Evolutionary conservation across 1,140 invertebrate species (phyloP).

Genomic region (Zaprionus camerounensis): DNA sequence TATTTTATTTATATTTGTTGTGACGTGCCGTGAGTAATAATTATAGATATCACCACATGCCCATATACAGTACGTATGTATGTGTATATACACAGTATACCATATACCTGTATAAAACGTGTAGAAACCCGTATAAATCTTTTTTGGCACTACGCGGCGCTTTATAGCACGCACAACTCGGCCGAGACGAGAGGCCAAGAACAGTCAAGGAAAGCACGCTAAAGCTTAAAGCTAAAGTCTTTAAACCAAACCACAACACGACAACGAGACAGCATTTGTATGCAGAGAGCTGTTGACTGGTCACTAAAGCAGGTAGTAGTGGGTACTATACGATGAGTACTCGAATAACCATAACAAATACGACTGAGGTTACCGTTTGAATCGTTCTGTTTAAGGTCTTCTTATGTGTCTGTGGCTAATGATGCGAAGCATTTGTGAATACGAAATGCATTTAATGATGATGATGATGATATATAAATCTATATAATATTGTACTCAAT

Average conservation of each 20-base stretch:
- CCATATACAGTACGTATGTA: slow-evolving; percentile 16
- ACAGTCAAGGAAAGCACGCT: slow-evolving; percentile 57
- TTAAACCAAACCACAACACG: neutral
- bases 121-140: slow-evolving; percentile 52
- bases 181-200: slow-evolving; percentile 48
- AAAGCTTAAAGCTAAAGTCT: slow-evolving; percentile 29
- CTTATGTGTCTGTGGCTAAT: slow-evolving; percentile 32
- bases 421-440: slow-evolving; percentile 5
- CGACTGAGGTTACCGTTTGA: slow-evolving; percentile 34
- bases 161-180: slow-evolving; percentile 63
- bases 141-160: slow-evolving; percentile 45
- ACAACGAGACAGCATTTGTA: slow-evolving; percentile 28
- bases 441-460: neutral
- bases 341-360: slow-evolving; percentile 9
- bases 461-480: neutral
- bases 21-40: slow-evolving; percentile 80
- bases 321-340: neutral
- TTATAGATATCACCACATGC: slow-evolving; percentile 59
- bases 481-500: slow-evolving; percentile 1
- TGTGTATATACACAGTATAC: slow-evolving; percentile 4
- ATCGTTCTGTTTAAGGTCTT: slow-evolving; percentile 31
- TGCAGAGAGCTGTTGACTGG: slow-evolving; percentile 45
- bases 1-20: slow-evolving; percentile 69
- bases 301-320: slow-evolving; percentile 30
- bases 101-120: slow-evolving; percentile 46